These are phyloP conservation scores for Ligdia adustata DNA, from an alignment of 2,888 invertebrate genomes.

Conservation along the genomic window DNA sequence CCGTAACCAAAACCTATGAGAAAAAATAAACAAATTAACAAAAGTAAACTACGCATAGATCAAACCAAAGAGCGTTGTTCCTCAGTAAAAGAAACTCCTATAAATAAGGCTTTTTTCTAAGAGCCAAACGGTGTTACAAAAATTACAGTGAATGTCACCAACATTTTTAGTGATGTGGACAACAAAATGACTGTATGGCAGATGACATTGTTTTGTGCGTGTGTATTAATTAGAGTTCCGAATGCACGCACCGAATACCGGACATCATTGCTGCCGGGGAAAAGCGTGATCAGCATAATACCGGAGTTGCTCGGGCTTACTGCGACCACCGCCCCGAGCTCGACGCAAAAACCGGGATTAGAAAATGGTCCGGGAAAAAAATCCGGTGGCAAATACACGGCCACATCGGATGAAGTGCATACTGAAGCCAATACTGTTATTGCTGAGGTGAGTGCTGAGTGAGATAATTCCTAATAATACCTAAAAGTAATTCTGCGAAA, in stretches of 20 bases:
- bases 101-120: no score
- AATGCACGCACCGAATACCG: conserved; percentile 43
- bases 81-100: no score
- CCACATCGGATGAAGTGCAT: conserved; percentile 6
- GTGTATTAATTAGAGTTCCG: conserved; percentile 33
- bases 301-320: conserved; percentile 48
- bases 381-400: conserved; percentile 5
- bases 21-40: no score
- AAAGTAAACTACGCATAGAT: no score
- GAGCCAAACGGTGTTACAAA: no score
- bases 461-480: no score
- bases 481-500: no score
- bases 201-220: conserved; percentile 47
- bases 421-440: conserved; percentile 6
- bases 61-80: no score
- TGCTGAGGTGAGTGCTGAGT: no score
- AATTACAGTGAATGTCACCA: no score
- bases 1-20: no score
- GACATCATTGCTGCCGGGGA: conserved; percentile 44
- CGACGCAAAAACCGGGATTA: conserved; percentile 10
- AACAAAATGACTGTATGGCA: conserved; percentile 52
- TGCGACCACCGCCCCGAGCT: conserved; percentile 20
- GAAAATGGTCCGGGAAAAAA: background rate
- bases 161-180: no score
- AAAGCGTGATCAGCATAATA: conserved; percentile 50